Evolutionary conservation across 2,888 invertebrate species (phyloP).

Genomic region (Leucania comma): DNA sequence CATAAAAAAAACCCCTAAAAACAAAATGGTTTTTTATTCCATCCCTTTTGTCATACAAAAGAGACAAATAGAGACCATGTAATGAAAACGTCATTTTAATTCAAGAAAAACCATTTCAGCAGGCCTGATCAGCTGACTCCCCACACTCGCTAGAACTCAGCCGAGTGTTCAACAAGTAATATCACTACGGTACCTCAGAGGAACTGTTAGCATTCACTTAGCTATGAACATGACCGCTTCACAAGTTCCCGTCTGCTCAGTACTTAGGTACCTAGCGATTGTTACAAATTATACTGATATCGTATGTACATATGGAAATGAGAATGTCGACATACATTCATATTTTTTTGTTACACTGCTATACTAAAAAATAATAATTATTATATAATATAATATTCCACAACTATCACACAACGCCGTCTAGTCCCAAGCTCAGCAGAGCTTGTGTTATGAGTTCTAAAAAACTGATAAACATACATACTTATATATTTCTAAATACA

Average conservation of each 20-base stretch:
- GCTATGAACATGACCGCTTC: neutral
- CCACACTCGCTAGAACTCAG: neutral
- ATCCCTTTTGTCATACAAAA: neutral
- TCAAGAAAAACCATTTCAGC: neutral
- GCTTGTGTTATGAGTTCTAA: too few relatives aligned
- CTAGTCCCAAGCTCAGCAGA: too few relatives aligned
- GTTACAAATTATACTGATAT: constrained; percentile 1
- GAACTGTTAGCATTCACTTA: constrained; percentile 32
- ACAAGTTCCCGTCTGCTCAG: constrained; percentile 8
- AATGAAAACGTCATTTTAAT: neutral
- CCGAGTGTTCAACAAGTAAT: constrained; percentile 29
- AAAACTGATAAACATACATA: too few relatives aligned
- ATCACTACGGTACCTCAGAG: constrained; percentile 3
- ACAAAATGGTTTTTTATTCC: neutral
- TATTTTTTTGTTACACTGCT: too few relatives aligned
- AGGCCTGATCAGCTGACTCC: neutral
- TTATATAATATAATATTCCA: too few relatives aligned
- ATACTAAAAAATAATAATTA: too few relatives aligned
- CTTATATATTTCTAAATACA: too few relatives aligned
- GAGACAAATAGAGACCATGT: neutral
- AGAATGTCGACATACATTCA: too few relatives aligned
- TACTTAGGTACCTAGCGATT: neutral
- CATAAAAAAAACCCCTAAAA: too few relatives aligned
- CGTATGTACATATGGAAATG: neutral
- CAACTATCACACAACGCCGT: too few relatives aligned